A percentile compares a stretch with the other conserved stretches of the same genome.
phyloP scores from a whole-genome alignment of 2,113 vertebrate genomes.

The Romanogobio albipinnatus region DNA sequence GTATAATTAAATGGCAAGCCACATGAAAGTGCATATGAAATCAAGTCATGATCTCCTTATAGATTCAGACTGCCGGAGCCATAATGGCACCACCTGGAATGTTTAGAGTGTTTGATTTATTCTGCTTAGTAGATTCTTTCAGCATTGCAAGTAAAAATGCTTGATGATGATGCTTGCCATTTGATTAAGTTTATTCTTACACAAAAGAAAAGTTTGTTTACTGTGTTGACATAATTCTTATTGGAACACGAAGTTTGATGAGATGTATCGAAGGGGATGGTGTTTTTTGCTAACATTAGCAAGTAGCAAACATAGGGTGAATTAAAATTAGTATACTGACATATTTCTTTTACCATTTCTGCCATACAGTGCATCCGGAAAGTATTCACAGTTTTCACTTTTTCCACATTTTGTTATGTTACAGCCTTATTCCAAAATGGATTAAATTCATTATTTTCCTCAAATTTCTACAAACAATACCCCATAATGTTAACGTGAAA shows the following conservation, averaged over 20 bases:
- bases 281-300: neutral
- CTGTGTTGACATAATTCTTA: neutral
- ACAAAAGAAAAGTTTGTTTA: neutral
- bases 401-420: too few relatives aligned
- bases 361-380: neutral
- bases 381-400: too few relatives aligned
- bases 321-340: neutral
- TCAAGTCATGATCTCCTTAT: conserved; percentile 62
- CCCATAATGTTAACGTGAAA: too few relatives aligned
- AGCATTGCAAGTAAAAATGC: neutral
- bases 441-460: too few relatives aligned
- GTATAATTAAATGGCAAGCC: conserved; percentile 82
- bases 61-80: conserved; percentile 39
- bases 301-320: neutral
- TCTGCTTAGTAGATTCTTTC: neutral
- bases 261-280: neutral
- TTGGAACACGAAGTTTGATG: neutral
- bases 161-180: neutral
- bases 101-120: conserved; percentile 6
- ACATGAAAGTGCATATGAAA: conserved; percentile 81
- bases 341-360: neutral
- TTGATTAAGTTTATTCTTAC: neutral
- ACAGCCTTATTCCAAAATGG: too few relatives aligned
- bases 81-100: conserved; percentile 23
- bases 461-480: too few relatives aligned